phyloP scores from a whole-genome alignment of 2,113 vertebrate species.

The Tinamus guttatus region DNA sequence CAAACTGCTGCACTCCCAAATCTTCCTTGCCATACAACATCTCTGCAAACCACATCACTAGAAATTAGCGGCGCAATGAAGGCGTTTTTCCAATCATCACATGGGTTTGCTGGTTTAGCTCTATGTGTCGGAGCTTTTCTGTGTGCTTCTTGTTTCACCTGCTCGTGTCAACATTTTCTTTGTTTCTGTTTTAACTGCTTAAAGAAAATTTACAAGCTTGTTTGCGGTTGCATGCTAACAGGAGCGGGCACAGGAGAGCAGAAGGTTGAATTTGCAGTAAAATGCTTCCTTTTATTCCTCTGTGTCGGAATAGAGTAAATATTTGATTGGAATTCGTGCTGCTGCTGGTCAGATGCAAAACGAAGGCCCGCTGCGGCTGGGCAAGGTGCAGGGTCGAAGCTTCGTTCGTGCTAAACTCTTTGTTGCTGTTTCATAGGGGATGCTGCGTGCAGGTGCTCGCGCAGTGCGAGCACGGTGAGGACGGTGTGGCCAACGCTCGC shows the following conservation, averaged over 20 bases:
- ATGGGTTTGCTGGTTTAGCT: background rate
- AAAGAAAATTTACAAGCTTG: background rate
- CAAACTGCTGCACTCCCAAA: background rate
- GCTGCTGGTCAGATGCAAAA: background rate
- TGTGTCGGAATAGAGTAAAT: background rate
- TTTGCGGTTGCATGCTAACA: background rate
- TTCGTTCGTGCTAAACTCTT: accelerated
- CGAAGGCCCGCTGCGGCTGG: background rate
- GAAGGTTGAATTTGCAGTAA: background rate
- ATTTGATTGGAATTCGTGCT: background rate
- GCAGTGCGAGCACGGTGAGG: background rate
- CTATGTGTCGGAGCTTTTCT: background rate
- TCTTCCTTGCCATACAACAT: background rate
- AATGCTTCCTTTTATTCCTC: background rate
- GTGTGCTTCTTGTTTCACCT: background rate
- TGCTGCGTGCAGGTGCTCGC: background rate
- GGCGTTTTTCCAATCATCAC: background rate
- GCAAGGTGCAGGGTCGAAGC: background rate
- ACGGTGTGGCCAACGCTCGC: background rate
- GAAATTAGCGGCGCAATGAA: background rate
- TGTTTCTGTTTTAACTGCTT: background rate
- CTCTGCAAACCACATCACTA: slow-evolving; percentile 35
- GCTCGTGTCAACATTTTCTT: background rate
- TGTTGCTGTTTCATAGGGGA: background rate
- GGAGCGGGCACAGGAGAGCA: background rate